Percentiles rank a stretch among this genome's conserved stretches.
Conservation (phyloP, 2,113 vertebrate genomes). For the human (Homo sapiens) region DNA sequence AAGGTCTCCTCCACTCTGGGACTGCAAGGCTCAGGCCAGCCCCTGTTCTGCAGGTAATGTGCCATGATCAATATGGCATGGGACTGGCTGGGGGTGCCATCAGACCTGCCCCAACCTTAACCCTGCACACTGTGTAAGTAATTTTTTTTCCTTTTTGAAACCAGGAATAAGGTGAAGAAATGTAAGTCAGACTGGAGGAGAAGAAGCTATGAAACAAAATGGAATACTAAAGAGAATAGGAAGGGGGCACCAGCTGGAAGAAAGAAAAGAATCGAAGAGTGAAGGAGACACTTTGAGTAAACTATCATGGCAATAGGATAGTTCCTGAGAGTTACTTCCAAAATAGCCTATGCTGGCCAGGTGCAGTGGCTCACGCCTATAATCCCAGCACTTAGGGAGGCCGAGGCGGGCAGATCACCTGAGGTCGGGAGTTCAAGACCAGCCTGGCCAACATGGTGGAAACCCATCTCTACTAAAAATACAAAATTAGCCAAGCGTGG, state of each 20-base stretch:
- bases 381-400: no score
- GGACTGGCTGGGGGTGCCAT: background rate
- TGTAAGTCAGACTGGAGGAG: background rate
- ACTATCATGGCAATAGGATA: background rate
- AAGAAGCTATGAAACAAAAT: background rate
- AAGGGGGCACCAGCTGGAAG: background rate
- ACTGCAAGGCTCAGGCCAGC: background rate
- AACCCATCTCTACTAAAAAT: no score
- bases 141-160: background rate
- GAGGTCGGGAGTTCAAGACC: no score
- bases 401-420: no score
- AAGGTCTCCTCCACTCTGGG: background rate
- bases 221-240: background rate
- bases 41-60: background rate
- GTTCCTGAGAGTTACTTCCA: background rate
- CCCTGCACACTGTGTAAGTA: no score
- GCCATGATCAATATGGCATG: background rate
- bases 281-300: background rate
- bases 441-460: no score
- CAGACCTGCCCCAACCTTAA: background rate
- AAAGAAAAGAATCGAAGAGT: background rate
- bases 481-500: no score
- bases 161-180: background rate
- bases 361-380: no score
- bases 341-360: background rate